These are phyloP conservation scores for Notamacropus eugenii DNA, from an alignment of 2,797 vertebrate genomes.

Conservation along the genomic window DNA sequence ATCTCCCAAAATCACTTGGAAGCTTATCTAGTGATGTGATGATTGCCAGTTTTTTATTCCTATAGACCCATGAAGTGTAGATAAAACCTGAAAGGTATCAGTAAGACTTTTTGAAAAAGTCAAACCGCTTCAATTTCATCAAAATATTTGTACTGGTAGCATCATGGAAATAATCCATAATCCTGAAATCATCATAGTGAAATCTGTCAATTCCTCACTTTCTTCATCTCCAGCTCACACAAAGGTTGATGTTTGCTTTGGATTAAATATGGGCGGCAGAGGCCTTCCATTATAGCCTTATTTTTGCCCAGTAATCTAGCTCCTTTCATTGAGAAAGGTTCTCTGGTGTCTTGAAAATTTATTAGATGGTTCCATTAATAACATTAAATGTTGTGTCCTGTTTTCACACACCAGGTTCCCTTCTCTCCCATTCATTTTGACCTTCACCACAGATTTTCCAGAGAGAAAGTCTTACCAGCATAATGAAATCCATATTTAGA, in stretches of 20 bases:
- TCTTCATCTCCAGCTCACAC: conserved; percentile 21
- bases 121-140: background rate
- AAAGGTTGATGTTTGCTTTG: conserved; percentile 22
- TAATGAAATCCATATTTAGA: too few species aligned
- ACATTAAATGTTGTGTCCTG: conserved; percentile 23
- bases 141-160: background rate
- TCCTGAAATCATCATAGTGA: conserved; percentile 22
- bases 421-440: conserved; percentile 16
- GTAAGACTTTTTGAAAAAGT: background rate
- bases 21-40: conserved; percentile 3
- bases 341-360: conserved; percentile 28
- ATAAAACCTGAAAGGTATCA: conserved; percentile 2
- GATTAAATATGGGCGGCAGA: conserved; percentile 10
- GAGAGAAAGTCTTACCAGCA: background rate
- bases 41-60: background rate
- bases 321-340: background rate
- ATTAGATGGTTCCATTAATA: conserved; percentile 36
- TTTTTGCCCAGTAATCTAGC: conserved; percentile 2
- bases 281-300: background rate
- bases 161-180: background rate
- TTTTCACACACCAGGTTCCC: background rate
- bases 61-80: conserved; percentile 3
- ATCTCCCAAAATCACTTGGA: background rate
- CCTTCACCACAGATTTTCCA: background rate
- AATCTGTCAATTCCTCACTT: background rate